Conservation (phyloP, 2,113 vertebrate species). For the Mustelus asterias region DNA sequence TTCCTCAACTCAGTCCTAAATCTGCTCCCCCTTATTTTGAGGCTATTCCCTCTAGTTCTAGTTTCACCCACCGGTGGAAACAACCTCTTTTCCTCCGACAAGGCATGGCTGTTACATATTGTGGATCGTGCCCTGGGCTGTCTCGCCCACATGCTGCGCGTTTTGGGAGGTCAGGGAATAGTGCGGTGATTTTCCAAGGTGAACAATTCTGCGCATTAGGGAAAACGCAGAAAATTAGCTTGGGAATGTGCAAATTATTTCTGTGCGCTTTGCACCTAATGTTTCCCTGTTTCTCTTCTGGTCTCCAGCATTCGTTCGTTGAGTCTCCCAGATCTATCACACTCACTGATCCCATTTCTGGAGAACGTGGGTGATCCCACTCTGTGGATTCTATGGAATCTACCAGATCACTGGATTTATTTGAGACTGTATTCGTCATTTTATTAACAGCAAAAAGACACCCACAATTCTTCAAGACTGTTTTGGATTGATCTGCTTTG, state of each 20-base stretch:
- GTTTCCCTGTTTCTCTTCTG: background rate
- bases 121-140: background rate
- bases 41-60: too few relatives aligned
- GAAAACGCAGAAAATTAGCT: background rate
- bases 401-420: background rate
- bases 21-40: too few relatives aligned
- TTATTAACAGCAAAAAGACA: background rate
- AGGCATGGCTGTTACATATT: background rate
- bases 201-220: background rate
- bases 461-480: background rate
- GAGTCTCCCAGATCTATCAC: too few relatives aligned
- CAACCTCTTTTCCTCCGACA: background rate
- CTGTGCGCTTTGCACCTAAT: background rate
- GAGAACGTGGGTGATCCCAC: background rate
- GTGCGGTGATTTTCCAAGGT: background rate
- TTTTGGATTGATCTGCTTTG: background rate
- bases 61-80: too few relatives aligned
- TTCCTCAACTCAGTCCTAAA: too few relatives aligned
- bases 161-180: background rate
- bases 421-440: too few relatives aligned
- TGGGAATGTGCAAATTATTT: background rate
- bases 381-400: background rate
- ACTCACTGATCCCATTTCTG: background rate
- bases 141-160: background rate
- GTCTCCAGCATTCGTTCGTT: background rate